phyloP scores from a whole-genome alignment of 1,140 invertebrate species.

The Ctenoplectra terminalis region DNA sequence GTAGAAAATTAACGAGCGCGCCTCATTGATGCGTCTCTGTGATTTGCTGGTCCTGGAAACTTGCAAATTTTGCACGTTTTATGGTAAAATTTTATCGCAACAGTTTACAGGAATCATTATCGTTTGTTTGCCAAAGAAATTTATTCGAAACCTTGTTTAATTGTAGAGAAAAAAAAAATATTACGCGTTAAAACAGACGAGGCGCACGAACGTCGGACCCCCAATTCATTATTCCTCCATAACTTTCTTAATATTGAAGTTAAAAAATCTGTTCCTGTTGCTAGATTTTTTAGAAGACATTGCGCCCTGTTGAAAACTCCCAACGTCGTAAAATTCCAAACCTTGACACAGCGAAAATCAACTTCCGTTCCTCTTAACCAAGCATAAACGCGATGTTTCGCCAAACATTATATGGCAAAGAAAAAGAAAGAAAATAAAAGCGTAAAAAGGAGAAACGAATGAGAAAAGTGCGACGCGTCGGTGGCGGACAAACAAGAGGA shows the following conservation, averaged over 20 bases:
- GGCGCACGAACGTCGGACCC: no score
- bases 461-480: constrained; percentile 2
- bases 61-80: neutral
- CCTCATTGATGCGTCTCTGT: neutral
- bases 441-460: neutral
- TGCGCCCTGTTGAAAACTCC: neutral
- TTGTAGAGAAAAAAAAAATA: neutral
- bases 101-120: neutral
- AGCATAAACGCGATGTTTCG: constrained; percentile 19
- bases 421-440: neutral
- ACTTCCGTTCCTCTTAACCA: neutral
- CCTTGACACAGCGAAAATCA: neutral
- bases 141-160: neutral
- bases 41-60: neutral
- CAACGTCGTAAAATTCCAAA: neutral
- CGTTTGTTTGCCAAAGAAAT: neutral
- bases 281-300: neutral
- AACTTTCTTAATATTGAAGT: no score
- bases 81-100: neutral
- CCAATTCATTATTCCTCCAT: no score
- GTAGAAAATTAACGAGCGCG: constrained; percentile 26
- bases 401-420: neutral
- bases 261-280: neutral
- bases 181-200: neutral
- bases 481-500: constrained; percentile 10